Base-by-base conservation (phyloP, 2,888 invertebrate genomes). In the Anarsia innoxiella region DNA sequence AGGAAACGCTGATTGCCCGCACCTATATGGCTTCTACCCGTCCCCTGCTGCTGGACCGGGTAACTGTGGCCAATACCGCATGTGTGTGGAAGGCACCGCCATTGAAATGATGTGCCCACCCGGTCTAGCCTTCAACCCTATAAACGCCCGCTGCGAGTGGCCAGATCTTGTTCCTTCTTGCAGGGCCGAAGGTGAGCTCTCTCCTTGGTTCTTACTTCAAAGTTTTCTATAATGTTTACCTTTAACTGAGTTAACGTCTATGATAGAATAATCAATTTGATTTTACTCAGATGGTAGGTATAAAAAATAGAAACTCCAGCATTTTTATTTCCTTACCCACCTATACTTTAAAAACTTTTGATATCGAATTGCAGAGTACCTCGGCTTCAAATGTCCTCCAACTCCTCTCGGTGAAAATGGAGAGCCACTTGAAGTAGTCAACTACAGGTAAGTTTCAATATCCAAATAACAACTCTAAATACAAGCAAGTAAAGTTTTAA, bases 71-170 rank as follows among this genome's bases (percentile, higher is more conserved):
- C 88, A 89, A 55, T 95, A 93, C 66, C 89, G 89, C 68, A 91
- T 92, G 61, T 95, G 94, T 54, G 91, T 90, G 0, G 89, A 87
- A 4, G 95, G 94, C 3, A 74, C 80, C 0, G 58, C 72, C 12
- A 39, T 60, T n/a, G 66, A 72, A 14, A 89, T 92, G 62, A 84
- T 89, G 48, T 95, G 95, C 90, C 13, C 94, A 0, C 89, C 90
- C 56, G 94, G 94, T 12, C 80, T 94, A 40, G 93, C 93, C 6
- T 93, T 90, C 76, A 90, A 90, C 65, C 79, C 88, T 11, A 87
- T 83, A 1, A 86, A 75, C 4, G 90, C 90, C 46, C 87, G 89
- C 26, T 95, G 94, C 58, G 93, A 94, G 55, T 95, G 94, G 93
- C 92, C 94, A 1, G 93, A 94, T 63, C 87, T 89, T 55, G 93